Conservation (phyloP, 2,113 vertebrate genomes). For the Puffinus mauretanicus region DNA sequence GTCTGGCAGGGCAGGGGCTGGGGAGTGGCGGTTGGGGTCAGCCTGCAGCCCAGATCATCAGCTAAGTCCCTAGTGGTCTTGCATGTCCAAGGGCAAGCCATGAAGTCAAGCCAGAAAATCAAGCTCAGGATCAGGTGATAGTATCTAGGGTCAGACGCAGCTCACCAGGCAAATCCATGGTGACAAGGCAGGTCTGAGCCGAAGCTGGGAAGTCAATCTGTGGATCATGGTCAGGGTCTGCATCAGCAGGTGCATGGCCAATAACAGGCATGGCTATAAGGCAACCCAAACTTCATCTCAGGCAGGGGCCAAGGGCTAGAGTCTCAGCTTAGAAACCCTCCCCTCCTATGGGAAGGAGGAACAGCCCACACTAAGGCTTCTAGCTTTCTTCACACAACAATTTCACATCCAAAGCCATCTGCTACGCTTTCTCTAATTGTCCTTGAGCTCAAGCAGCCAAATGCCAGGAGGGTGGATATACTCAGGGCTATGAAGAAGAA, state of each 20-base stretch:
- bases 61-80: neutral
- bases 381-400: neutral
- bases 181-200: neutral
- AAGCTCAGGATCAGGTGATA: neutral
- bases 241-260: neutral
- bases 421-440: neutral
- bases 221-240: neutral
- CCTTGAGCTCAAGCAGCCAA: neutral
- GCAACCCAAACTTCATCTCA: neutral
- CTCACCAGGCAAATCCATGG: neutral
- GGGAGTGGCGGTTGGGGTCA: neutral
- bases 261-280: neutral
- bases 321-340: neutral
- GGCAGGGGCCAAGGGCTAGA: neutral
- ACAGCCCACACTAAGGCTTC: neutral
- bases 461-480: fast-evolving
- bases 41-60: neutral
- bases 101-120: neutral
- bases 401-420: neutral
- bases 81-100: neutral
- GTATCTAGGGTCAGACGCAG: neutral
- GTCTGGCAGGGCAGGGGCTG: neutral
- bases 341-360: neutral
- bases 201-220: neutral
- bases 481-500: neutral